Evolutionary conservation across 2,888 invertebrate genomes (phyloP), one percentile per base, ranked within the genome.

Genomic region (Eremobia ochroleuca): DNA sequence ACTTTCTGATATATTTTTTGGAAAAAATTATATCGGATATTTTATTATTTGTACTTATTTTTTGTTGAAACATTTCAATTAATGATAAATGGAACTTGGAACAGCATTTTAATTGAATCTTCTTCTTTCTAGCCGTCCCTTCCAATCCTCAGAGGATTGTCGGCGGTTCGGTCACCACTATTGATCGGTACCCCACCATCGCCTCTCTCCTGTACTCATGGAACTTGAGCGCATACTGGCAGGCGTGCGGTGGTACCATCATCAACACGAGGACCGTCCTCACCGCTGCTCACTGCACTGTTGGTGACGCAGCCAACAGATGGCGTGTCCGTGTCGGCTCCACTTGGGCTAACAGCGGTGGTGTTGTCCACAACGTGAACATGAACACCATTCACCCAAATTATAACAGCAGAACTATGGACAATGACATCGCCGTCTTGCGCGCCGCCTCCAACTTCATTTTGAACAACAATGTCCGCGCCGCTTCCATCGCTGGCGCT

Each of bases 321-420:
- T 94, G 92, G 92, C 93, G 91, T 11, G 75, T 87, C 9, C 93
- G 93, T 37, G 84, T 92, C 1, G 94, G 94, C 9, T 94, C 94
- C 25, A 87, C 89, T 11, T 90, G 73, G 77, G 91, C 92, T 9
- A 93, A 91, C 86, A 92, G 91, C 55, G 94, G 93, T 8, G 95
- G 94, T 15, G 74, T 73, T 0, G 89, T 93, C 4, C 83, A 90
- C 76, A 85, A 73, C n/a, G n/a, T 81, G 0, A 69, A 52, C 18
- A 18, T 2, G 1, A 78, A 89, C 73, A 83, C 89, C 37, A 77
- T 81, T n/a, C 96, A 97, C 82, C 89, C 92, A 0, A 77, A 85
- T 68, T 97, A 92, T 89, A 91, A 93, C 81, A 0, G 49, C n/a
- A 55, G 28, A 8, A 81, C 83, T 37, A 0, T 28, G 0, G 3